These are phyloP conservation scores for Montipora sp. DNA, from an alignment of 64 coral and sea anemone species.

Conservation along the genomic window DNA sequence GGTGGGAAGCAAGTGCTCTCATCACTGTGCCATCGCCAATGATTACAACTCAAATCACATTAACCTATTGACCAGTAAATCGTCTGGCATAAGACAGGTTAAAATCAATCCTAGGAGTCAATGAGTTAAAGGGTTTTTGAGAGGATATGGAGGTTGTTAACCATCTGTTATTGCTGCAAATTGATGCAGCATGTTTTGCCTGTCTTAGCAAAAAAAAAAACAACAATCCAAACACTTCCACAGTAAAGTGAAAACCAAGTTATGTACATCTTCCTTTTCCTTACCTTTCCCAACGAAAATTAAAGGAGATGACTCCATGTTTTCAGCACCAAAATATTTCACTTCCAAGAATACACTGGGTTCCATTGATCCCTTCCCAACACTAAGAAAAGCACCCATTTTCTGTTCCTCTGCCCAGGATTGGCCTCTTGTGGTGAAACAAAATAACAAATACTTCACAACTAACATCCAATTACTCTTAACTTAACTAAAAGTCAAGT, in stretches of 20 bases:
- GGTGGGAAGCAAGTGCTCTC: no score
- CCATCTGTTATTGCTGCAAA: no score
- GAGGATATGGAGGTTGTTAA: no score
- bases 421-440: slow-evolving; percentile 64
- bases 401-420: slow-evolving; percentile 82
- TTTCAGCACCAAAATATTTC: slow-evolving; percentile 77
- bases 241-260: background rate
- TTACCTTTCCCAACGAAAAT: slow-evolving; percentile 98
- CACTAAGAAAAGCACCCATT: slow-evolving; percentile 91
- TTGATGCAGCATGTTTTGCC: background rate
- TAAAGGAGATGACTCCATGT: slow-evolving; percentile 57
- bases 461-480: no score
- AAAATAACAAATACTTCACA: background rate
- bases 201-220: background rate
- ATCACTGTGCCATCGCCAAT: no score
- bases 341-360: slow-evolving; percentile 84
- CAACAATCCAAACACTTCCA: background rate
- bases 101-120: no score
- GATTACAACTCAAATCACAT: no score
- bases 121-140: no score
- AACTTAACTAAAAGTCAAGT: no score
- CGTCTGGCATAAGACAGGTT: no score
- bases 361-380: slow-evolving; percentile 88
- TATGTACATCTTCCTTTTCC: background rate
- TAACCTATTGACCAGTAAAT: no score